Evolutionary conservation across 2,113 vertebrate genomes (phyloP).

Genomic region (Pantherophis guttatus): DNA sequence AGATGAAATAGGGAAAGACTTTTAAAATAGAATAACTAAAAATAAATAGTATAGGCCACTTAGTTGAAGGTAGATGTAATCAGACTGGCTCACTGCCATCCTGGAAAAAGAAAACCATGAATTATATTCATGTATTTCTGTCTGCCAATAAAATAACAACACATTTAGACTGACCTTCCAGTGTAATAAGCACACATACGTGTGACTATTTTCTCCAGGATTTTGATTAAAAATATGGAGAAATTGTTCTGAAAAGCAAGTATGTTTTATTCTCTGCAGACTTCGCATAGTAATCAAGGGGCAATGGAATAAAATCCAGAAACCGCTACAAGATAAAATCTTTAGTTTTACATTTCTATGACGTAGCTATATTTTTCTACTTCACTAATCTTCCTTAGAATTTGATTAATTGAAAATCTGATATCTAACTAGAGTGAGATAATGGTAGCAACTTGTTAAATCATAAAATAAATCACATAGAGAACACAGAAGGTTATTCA

Average conservation of each 20-base stretch:
- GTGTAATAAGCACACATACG: background rate
- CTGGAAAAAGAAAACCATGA: background rate
- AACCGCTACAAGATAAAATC: background rate
- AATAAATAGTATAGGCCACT: background rate
- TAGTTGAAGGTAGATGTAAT: background rate
- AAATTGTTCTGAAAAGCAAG: background rate
- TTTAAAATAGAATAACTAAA: background rate
- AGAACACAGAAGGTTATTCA: constrained; percentile 2
- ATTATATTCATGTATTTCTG: background rate
- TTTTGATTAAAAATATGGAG: background rate
- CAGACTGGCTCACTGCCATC: background rate
- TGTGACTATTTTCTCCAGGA: background rate
- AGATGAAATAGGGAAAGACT: background rate
- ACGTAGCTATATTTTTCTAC: fast-evolving
- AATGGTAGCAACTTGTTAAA: background rate
- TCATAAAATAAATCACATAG: background rate
- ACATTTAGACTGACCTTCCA: background rate
- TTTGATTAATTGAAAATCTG: background rate
- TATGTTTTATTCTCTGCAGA: background rate
- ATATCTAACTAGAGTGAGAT: background rate
- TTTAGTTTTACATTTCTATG: background rate
- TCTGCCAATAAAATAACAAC: background rate
- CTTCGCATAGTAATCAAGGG: background rate
- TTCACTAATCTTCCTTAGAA: background rate
- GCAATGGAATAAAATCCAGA: background rate